Conservation (phyloP, 1,140 invertebrate genomes). For the Eufriesea mexicana region DNA sequence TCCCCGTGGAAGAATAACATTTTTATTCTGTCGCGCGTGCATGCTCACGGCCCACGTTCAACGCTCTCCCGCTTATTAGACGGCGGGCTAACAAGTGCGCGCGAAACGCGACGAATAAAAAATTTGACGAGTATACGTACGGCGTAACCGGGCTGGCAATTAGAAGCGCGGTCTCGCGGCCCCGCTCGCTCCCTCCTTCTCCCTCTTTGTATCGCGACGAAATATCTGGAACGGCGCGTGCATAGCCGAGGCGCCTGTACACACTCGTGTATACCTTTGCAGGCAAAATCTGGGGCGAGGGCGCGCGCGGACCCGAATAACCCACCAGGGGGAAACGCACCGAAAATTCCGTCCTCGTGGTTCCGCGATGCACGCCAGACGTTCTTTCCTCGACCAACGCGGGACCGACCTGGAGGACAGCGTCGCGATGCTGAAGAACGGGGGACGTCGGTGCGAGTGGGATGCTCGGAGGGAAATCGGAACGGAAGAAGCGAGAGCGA, state of each 20-base stretch:
- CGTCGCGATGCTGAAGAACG: not conserved
- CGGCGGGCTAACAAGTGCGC: constrained; percentile 44
- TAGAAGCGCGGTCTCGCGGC: constrained; percentile 32
- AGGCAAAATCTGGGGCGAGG: constrained; percentile 53
- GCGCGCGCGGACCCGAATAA: constrained; percentile 41
- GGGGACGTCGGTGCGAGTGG: too few relatives aligned
- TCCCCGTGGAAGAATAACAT: constrained; percentile 40
- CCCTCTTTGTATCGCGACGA: constrained; percentile 21
- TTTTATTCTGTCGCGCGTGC: constrained; percentile 43
- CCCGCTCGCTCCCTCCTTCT: not conserved
- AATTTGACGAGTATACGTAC: constrained; percentile 39
- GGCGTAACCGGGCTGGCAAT: constrained; percentile 47
- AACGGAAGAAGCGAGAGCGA: not conserved
- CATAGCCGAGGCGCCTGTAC: constrained; percentile 9
- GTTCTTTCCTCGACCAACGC: not conserved
- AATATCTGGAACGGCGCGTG: constrained; percentile 54
- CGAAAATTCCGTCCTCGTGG: constrained; percentile 50
- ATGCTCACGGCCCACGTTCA: constrained; percentile 29
- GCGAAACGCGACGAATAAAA: constrained; percentile 32
- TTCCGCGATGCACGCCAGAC: constrained; percentile 4
- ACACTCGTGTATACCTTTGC: constrained; percentile 45
- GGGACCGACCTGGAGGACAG: not conserved
- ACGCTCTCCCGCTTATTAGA: constrained; percentile 32
- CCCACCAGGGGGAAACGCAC: constrained; percentile 40
- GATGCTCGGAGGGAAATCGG: too few relatives aligned